Evolutionary conservation across 2,888 invertebrate genomes (phyloP).

Genomic region (Crioceris asparagi): DNA sequence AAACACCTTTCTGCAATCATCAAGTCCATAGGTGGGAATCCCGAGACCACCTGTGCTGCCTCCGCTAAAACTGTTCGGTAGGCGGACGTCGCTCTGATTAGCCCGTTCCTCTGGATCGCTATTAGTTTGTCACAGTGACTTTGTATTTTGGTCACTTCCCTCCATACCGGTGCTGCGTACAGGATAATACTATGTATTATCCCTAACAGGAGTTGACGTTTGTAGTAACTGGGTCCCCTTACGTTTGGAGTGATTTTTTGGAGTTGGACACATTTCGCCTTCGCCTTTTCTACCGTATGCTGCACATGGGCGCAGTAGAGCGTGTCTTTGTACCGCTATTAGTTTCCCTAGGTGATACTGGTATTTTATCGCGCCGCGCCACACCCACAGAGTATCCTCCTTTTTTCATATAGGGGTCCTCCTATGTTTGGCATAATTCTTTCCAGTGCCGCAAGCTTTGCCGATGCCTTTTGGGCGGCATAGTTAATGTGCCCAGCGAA

Average conservation of each 20-base stretch:
- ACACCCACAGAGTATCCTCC: too few relatives aligned
- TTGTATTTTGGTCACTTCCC: not conserved
- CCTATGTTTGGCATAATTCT: not conserved
- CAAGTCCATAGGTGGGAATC: not conserved
- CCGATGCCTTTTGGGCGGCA: not conserved
- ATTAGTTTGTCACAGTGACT: not conserved
- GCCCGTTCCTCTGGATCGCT: not conserved
- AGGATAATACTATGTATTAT: not conserved
- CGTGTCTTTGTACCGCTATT: too few relatives aligned
- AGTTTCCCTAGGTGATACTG: too few relatives aligned
- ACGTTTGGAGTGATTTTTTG: too few relatives aligned
- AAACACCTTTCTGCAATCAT: not conserved
- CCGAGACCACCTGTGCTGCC: not conserved
- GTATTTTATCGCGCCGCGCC: too few relatives aligned
- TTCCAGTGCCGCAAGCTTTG: not conserved
- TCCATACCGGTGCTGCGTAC: conserved; percentile 5
- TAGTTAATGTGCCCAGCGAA: conserved; percentile 1
- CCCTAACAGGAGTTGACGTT: not conserved
- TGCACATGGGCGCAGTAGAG: too few relatives aligned
- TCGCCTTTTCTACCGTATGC: too few relatives aligned
- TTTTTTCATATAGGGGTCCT: too few relatives aligned
- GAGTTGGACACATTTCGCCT: too few relatives aligned
- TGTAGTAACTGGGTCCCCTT: not conserved
- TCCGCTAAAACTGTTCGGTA: not conserved
- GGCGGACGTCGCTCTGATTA: not conserved